Percentiles rank a stretch among this genome's conserved stretches.
Evolutionary conservation across 2,113 vertebrate species (phyloP).

Genomic region (Neogale vison): DNA sequence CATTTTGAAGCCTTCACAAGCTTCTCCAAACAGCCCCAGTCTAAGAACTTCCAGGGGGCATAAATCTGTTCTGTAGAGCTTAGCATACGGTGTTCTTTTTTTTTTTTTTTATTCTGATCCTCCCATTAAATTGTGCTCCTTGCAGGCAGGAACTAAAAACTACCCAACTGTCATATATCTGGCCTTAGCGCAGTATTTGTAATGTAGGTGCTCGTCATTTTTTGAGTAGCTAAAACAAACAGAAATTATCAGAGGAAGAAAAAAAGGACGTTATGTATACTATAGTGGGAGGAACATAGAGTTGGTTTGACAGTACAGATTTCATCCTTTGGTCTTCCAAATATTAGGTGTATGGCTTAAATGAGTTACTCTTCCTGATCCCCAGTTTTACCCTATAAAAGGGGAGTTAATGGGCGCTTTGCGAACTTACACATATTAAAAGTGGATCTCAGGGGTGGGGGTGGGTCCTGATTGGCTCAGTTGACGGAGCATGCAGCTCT

Average conservation of each 20-base stretch:
- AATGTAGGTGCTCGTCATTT: background rate
- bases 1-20: background rate
- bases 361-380: background rate
- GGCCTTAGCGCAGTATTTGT: background rate
- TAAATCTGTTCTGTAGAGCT: background rate
- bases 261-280: background rate
- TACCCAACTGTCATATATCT: background rate
- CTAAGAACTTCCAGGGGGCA: background rate
- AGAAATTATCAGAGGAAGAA: background rate
- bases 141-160: background rate
- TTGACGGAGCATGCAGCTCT: background rate
- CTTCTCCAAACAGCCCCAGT: background rate
- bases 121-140: background rate
- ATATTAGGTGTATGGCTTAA: background rate
- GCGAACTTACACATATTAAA: background rate
- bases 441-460: background rate
- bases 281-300: background rate
- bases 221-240: background rate
- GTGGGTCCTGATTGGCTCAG: background rate
- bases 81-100: background rate
- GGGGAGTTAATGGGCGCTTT: background rate
- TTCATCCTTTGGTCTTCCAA: background rate
- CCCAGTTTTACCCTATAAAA: background rate
- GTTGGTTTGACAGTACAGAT: background rate
- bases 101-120: background rate